Percentiles rank a stretch among this genome's conserved stretches.
Conservation (phyloP, 2,113 vertebrate species). For the Cryptomyrus ogoouensis region DNA sequence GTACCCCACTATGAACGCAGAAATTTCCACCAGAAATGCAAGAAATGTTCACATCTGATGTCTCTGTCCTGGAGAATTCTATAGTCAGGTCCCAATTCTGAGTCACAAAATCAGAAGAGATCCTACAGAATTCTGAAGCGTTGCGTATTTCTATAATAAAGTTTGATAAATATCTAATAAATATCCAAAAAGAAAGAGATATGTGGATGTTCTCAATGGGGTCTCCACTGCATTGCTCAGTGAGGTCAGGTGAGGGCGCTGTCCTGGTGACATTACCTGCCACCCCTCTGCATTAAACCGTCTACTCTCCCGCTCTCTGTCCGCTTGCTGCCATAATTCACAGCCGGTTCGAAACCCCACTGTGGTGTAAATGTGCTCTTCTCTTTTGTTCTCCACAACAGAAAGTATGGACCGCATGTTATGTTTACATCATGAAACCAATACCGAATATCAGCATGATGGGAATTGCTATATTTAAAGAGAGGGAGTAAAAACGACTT, state of each 20-base stretch:
- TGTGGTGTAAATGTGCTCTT: slow-evolving; percentile 19
- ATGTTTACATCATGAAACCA: neutral
- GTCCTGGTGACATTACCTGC: neutral
- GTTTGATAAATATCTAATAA: neutral
- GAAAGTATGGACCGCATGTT: slow-evolving; percentile 11
- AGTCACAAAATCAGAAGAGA: neutral
- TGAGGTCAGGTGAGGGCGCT: neutral
- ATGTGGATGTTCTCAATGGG: neutral
- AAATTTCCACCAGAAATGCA: neutral
- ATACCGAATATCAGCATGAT: neutral
- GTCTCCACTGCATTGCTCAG: neutral
- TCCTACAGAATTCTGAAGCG: neutral
- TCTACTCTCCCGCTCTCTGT: neutral
- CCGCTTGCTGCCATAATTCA: slow-evolving; percentile 22
- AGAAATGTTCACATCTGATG: neutral
- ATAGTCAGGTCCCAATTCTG: neutral
- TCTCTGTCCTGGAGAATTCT: neutral
- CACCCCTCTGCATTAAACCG: neutral
- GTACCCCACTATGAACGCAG: too few relatives aligned
- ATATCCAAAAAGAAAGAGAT: neutral
- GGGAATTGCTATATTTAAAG: neutral
- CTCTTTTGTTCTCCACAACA: slow-evolving; percentile 1
- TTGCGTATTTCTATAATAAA: neutral
- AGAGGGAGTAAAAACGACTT: neutral
- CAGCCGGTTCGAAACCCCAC: slow-evolving; percentile 25